Conservation (phyloP, 2,113 vertebrate species). For the Calypte anna region DNA sequence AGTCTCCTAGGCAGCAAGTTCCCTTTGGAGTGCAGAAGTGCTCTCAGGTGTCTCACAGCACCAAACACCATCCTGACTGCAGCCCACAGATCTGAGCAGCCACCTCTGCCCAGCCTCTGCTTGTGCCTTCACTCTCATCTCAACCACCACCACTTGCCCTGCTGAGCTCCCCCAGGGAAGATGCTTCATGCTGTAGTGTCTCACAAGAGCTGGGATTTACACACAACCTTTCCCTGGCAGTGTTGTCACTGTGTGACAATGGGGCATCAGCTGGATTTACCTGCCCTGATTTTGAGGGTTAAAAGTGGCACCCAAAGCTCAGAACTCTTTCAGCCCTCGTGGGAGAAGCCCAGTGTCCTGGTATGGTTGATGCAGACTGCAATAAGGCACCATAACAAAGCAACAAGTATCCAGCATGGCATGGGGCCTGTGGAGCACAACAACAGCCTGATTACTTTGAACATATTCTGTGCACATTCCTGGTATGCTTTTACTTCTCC, state of each 20-base stretch:
- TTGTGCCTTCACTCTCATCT: neutral
- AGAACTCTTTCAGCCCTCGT: neutral
- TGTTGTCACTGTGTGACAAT: neutral
- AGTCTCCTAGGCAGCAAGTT: neutral
- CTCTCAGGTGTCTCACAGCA: neutral
- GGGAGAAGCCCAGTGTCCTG: neutral
- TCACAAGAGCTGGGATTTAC: neutral
- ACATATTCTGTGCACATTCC: neutral
- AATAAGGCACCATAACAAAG: neutral
- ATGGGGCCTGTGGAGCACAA: neutral
- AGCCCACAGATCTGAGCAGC: neutral
- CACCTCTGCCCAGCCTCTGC: neutral
- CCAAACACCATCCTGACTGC: neutral
- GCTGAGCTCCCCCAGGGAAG: neutral
- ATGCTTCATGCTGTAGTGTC: neutral
- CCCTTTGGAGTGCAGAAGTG: neutral
- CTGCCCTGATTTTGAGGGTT: neutral
- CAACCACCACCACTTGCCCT: accelerated
- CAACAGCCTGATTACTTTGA: neutral
- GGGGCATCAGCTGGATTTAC: neutral
- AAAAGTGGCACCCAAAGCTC: neutral
- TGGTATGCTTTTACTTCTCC: neutral
- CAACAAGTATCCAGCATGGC: neutral
- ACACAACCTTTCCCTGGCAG: neutral
- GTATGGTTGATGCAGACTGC: neutral